phyloP scores from a whole-genome alignment of 2,113 vertebrate species.

The Heterocephalus glaber region DNA sequence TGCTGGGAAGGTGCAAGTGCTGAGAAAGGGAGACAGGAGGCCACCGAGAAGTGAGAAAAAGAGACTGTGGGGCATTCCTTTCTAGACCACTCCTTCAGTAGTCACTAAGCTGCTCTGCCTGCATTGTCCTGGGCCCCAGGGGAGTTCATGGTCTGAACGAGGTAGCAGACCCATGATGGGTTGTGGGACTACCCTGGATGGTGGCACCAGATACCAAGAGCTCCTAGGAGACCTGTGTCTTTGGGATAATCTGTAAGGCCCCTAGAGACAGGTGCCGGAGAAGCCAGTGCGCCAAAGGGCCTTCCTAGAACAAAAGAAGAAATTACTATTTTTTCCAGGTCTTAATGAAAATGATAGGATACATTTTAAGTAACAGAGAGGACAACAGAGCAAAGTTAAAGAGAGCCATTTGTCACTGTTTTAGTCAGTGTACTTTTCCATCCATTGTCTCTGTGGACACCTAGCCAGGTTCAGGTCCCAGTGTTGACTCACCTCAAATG shows the following conservation, averaged over 20 bases:
- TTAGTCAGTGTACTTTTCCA: neutral
- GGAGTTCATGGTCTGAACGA: neutral
- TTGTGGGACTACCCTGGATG: neutral
- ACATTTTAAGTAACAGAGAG: neutral
- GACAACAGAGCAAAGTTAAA: neutral
- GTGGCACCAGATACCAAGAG: neutral
- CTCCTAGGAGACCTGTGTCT: neutral
- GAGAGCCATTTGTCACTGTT: neutral
- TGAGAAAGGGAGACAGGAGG: neutral
- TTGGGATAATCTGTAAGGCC: neutral
- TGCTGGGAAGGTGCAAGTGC: neutral
- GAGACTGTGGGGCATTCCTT: neutral
- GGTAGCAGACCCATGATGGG: neutral
- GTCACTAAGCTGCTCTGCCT: neutral
- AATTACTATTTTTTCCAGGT: neutral
- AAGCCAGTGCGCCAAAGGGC: neutral
- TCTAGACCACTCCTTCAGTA: neutral
- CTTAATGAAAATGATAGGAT: neutral
- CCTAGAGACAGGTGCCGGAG: neutral
- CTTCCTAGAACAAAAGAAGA: neutral
- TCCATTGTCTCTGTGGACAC: neutral
- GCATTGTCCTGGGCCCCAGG: neutral
- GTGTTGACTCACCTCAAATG: neutral
- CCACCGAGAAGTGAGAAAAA: neutral
- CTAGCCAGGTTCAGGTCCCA: neutral